Conservation (phyloP, 2,113 vertebrate genomes). For the Ascaphus truei region DNA sequence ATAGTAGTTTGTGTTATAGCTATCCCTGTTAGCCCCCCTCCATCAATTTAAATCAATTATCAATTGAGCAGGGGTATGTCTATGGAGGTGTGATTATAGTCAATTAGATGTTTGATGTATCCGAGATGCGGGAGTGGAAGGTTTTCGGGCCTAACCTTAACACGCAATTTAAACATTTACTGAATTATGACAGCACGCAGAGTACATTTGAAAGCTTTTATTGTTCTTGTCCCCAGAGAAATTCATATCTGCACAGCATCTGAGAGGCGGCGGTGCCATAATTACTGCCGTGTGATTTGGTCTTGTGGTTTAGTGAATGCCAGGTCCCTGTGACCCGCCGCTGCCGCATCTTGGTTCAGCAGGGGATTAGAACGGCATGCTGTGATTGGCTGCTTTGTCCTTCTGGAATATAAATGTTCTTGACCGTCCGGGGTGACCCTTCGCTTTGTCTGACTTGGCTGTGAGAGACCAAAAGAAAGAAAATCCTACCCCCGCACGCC, state of each 20-base stretch:
- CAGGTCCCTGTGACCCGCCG: not conserved
- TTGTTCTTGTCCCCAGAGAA: not conserved
- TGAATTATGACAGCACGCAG: not conserved
- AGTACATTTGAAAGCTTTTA: not conserved
- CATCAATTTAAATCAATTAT: too few species aligned
- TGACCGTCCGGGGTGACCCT: not conserved
- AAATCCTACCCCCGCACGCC: constrained; percentile 8
- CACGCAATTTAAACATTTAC: too few species aligned
- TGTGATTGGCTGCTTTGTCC: not conserved
- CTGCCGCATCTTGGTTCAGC: not conserved
- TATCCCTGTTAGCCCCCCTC: too few species aligned
- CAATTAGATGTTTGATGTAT: too few species aligned
- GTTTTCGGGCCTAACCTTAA: too few species aligned
- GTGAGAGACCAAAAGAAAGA: not conserved
- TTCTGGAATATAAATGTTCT: not conserved
- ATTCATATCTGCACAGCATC: not conserved
- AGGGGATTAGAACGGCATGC: not conserved
- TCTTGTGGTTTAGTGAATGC: not conserved
- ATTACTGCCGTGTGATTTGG: not conserved
- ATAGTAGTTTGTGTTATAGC: too few species aligned
- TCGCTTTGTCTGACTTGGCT: not conserved
- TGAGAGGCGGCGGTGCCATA: not conserved
- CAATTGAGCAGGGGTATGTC: too few species aligned
- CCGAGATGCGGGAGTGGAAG: too few species aligned
- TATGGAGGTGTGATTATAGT: too few species aligned